Evolutionary conservation across 2,113 vertebrate species (phyloP), one percentile per base, ranked within the genome.

Genomic region (Leuciscus idus): DNA sequence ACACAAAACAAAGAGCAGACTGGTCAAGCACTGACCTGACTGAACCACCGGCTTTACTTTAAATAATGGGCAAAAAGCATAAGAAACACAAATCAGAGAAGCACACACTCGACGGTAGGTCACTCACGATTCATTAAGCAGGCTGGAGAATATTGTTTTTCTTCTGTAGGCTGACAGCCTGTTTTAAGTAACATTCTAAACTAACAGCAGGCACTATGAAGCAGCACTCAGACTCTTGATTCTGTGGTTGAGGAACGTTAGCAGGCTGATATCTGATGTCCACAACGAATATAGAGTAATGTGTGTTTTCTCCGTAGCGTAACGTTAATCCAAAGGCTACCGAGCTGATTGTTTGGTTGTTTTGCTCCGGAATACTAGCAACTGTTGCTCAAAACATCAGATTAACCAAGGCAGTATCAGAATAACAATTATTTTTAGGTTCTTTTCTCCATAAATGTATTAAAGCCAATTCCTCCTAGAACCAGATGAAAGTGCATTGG

Each of bases 61-160:
- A 93, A 93, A 94, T 86, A 90, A 98, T 98, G 98, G 98, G 97
- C 82, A 98, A 98, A 94, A 98, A 99, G 87, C 97, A 98, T 90
- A 98, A 99, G 92, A 98, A 97, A 84, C 98, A 98, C 89, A 98
- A 97, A 93, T 96, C 96, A 73, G 98, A 98, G 50, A 97, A 97
- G 87, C 97, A 97, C 88, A 93, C 93, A 85, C 95, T 96, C 90
- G 97, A 97, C 91, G 98, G 97, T 96, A 95, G 93, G 91, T 85
- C 2, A 61, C 1, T 0, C 0, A 9, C 15, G 9, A 4, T 33
- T 43, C 3, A 15, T 50, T 39, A 1, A 28, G 0, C 1, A 5
- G 10, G 15, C 4, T 66, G 19, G 0, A 5, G 0, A 12, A 17
- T 39, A 66, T 13, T 6, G n/a, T 21, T 4, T 0, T 4, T 13